phyloP scores from a whole-genome alignment of 2,888 invertebrate species.

The Acanthosepion esculentum region DNA sequence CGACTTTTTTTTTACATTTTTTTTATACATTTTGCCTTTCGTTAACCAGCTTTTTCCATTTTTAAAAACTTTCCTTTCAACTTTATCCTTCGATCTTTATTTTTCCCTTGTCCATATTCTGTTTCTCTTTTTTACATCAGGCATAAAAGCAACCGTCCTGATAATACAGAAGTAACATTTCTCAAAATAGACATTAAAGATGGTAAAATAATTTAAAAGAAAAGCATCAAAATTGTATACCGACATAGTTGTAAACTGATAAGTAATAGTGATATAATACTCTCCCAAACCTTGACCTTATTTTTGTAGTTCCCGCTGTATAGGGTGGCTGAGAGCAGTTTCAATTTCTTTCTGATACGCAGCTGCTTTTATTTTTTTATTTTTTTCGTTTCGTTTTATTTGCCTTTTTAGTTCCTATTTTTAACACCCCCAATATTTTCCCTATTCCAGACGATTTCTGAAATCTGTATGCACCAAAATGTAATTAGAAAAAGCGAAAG shows the following conservation, averaged over 20 bases:
- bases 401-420: not conserved
- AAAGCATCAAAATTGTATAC: not conserved
- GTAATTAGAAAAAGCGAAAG: not conserved
- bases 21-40: too few relatives aligned
- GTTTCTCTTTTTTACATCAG: not conserved
- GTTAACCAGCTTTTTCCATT: too few relatives aligned
- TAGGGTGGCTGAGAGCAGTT: not conserved
- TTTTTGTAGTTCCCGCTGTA: not conserved
- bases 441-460: not conserved
- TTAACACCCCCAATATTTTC: not conserved
- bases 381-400: constrained; percentile 21
- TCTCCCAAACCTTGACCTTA: not conserved
- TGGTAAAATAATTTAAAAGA: not conserved
- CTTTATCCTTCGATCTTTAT: too few relatives aligned
- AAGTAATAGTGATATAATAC: constrained; percentile 6
- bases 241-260: not conserved
- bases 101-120: not conserved
- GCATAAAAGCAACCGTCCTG: not conserved
- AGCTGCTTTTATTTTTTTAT: not conserved
- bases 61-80: too few relatives aligned
- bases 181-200: not conserved
- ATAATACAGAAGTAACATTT: not conserved
- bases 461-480: not conserved
- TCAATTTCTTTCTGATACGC: too few relatives aligned
- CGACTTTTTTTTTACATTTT: too few relatives aligned